These are phyloP conservation scores for Euproctis similis DNA, from an alignment of 2,888 invertebrate genomes.

Conservation along the genomic window DNA sequence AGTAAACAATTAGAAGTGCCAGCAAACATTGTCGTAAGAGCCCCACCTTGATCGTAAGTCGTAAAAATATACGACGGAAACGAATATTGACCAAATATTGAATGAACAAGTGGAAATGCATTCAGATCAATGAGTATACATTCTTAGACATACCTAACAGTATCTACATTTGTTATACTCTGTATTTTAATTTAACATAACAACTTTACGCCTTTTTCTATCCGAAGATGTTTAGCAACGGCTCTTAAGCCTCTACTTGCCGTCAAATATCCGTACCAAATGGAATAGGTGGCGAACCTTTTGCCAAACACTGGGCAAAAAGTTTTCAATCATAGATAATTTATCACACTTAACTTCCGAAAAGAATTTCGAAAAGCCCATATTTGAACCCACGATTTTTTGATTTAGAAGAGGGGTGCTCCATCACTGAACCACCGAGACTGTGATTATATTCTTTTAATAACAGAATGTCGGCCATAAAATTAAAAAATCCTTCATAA, in stretches of 20 bases:
- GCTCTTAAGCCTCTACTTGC: too few relatives aligned
- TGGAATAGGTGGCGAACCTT: too few relatives aligned
- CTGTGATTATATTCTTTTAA: conserved; percentile 12
- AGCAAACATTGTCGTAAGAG: conserved; percentile 50
- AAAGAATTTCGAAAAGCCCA: conserved; percentile 2
- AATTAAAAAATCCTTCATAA: conserved; percentile 18
- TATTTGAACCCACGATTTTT: too few relatives aligned
- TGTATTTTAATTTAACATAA: neutral
- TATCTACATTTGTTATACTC: neutral
- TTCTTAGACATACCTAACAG: too few relatives aligned
- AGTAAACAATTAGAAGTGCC: conserved; percentile 46
- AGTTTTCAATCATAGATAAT: too few relatives aligned
- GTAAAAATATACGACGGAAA: conserved; percentile 63
- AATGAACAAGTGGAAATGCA: conserved; percentile 38
- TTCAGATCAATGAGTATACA: conserved; percentile 13
- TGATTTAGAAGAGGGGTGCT: too few relatives aligned
- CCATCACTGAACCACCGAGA: too few relatives aligned
- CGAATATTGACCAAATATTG: conserved; percentile 43
- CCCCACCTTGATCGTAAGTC: conserved; percentile 66
- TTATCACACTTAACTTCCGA: neutral
- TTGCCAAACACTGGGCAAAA: too few relatives aligned
- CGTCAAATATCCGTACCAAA: too few relatives aligned
- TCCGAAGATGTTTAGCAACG: too few relatives aligned
- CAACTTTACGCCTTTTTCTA: too few relatives aligned
- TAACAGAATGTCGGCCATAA: conserved; percentile 14